Percentiles rank a stretch among this genome's conserved stretches.
Conservation (phyloP, 1,140 invertebrate species). For the Physella acuta region DNA sequence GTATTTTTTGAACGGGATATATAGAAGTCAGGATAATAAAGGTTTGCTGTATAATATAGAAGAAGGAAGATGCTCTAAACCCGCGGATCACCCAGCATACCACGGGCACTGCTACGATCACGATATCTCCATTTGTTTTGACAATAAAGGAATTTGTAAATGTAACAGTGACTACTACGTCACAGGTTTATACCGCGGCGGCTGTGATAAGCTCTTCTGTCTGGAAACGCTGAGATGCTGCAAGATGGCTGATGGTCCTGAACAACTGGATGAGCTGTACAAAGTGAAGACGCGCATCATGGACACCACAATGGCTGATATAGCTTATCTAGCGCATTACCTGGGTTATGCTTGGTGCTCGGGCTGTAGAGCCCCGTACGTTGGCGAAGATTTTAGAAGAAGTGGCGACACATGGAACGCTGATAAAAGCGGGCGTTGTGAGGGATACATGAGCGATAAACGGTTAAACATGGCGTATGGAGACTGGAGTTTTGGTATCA, state of each 20-base stretch:
- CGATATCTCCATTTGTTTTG: not conserved
- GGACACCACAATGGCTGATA: conserved; percentile 1
- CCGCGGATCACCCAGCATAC: not conserved
- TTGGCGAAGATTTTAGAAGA: no score
- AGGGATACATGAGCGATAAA: no score
- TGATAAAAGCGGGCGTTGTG: no score
- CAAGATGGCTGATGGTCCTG: not conserved
- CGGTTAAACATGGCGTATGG: no score
- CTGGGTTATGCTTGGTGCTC: conserved; percentile 1
- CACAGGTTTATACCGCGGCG: conserved; percentile 1
- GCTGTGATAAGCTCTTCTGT: not conserved
- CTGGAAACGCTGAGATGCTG: not conserved
- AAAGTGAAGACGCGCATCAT: not conserved
- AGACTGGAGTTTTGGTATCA: no score
- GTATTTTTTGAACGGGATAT: not conserved
- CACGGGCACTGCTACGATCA: not conserved
- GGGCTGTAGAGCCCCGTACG: no score
- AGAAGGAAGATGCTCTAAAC: conserved; percentile 2
- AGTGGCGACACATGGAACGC: no score
- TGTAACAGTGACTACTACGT: not conserved
- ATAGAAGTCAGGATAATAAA: not conserved
- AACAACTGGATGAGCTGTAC: not conserved
- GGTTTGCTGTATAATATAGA: not conserved
- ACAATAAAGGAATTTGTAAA: not conserved
- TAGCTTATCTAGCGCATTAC: not conserved